Evolutionary conservation across 1,140 invertebrate genomes (phyloP), one percentile per base, ranked within the genome.

Genomic region (Cyphomyrmex costatus): DNA sequence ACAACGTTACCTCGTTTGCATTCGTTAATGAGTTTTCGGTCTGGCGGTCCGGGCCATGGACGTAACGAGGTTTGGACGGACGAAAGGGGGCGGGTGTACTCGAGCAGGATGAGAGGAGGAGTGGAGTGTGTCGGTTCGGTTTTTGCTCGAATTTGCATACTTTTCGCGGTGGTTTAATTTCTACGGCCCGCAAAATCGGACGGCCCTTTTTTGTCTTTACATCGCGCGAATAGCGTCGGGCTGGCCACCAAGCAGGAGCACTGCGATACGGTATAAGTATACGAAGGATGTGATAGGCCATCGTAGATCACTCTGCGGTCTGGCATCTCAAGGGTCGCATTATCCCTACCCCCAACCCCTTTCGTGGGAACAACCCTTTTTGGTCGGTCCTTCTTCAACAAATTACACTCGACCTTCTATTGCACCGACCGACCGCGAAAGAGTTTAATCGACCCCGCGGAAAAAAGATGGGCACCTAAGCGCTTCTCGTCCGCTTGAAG

Each of bases 1-100:
- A 92, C 93, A 93, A 93, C 91, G 92, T 93, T 92, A 90, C 87
- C 92, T 94, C 93, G 92, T 94, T 94, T 94, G 93, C 94, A 94
- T 94, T 94, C 90, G 93, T 94, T 94, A 93, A 94, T 94, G 93
- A 94, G 92, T 94, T 94, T 94, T 93, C 90, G 90, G 91, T 92
- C 87, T 87, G 88, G 80, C 89, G 74, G 89, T 83, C 86, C 83
- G 86, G 68, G 86, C 56, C 76, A 83, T 87, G 91, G 70, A 88
- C 65, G 82, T 90, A 90, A 90, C 89, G 86, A 91, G 90, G 89
- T 89, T 85, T 88, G 88, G 68, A 87, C 79, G 79, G 53, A 89
- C 70, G 33, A 49, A 51, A 61, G 70, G 70, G 80, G 84, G 82
- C 56, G 80, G 76, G 65, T 49, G 79, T 82, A 63, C 49, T 86